Conservation (phyloP, 2,797 vertebrate genomes). For the Enteromius afrohamiltoni region DNA sequence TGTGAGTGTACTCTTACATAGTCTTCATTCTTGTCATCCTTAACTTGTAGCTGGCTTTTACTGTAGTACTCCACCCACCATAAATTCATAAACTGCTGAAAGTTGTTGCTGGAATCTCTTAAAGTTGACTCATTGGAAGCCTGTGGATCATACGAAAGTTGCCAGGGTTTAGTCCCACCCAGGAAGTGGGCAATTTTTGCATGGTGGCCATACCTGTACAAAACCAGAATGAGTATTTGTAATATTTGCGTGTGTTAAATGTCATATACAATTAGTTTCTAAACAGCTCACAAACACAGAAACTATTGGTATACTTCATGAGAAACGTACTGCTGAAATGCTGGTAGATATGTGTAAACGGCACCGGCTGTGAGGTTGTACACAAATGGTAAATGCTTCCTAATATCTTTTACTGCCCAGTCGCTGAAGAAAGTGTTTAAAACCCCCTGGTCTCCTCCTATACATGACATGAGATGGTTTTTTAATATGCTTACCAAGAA, state of each 20-base stretch:
- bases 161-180: conserved; percentile 83
- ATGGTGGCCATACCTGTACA: conserved; percentile 78
- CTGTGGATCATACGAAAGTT: conserved; percentile 67
- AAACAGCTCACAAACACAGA: not conserved
- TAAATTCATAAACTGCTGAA: conserved; percentile 72
- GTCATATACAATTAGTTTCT: not conserved
- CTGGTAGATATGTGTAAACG: conserved; percentile 81
- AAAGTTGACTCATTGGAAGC: conserved; percentile 49
- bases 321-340: conserved; percentile 83
- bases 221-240: conserved; percentile 11
- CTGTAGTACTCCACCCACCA: conserved; percentile 84
- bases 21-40: conserved; percentile 48
- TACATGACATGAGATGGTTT: not conserved
- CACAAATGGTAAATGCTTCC: conserved; percentile 82
- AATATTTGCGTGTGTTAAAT: not conserved
- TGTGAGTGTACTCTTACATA: conserved; percentile 8
- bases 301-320: not conserved
- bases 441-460: conserved; percentile 89
- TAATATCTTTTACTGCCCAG: conserved; percentile 79
- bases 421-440: conserved; percentile 84
- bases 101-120: conserved; percentile 59
- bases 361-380: conserved; percentile 82
- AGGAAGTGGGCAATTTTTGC: conserved; percentile 87
- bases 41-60: conserved; percentile 61
- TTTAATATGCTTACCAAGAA: not conserved